A percentile compares a stretch with the other conserved stretches of the same genome.
These are phyloP conservation scores for Lampris megalopsis DNA, from an alignment of 2,113 vertebrate species.

Conservation along the genomic window DNA sequence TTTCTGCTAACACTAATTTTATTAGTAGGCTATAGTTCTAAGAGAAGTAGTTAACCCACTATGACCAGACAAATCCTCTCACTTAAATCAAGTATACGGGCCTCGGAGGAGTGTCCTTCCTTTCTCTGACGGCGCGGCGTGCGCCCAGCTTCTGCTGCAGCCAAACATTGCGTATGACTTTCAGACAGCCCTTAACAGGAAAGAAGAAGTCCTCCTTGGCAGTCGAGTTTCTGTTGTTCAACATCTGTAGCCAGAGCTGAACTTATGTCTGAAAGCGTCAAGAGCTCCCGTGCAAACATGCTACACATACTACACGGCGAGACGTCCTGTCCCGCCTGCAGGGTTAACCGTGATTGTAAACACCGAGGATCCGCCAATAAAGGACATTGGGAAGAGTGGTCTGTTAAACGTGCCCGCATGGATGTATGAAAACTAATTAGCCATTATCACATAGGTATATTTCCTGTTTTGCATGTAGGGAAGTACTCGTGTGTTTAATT, in stretches of 20 bases:
- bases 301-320: slow-evolving; percentile 11
- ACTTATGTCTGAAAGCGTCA: slow-evolving; percentile 45
- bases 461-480: slow-evolving; percentile 59
- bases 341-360: slow-evolving; percentile 67
- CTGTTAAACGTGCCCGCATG: slow-evolving; percentile 69
- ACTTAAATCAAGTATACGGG: background rate
- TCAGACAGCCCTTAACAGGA: background rate
- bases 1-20: background rate
- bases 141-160: background rate
- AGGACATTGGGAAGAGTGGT: slow-evolving; percentile 67
- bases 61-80: background rate
- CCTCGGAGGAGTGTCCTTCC: background rate
- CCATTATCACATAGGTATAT: slow-evolving; percentile 58
- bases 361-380: slow-evolving; percentile 56
- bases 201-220: slow-evolving; percentile 10
- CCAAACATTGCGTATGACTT: too few species aligned
- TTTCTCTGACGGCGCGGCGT: background rate
- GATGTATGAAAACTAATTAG: slow-evolving; percentile 70
- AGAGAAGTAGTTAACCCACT: background rate
- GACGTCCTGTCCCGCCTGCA: slow-evolving; percentile 49
- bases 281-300: slow-evolving; percentile 23
- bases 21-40: background rate
- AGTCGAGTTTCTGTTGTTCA: slow-evolving; percentile 26
- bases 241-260: slow-evolving; percentile 26
- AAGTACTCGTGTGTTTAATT: slow-evolving; percentile 37